Conservation (phyloP, 2,797 vertebrate genomes). For the Otolemur crassicaudatus region DNA sequence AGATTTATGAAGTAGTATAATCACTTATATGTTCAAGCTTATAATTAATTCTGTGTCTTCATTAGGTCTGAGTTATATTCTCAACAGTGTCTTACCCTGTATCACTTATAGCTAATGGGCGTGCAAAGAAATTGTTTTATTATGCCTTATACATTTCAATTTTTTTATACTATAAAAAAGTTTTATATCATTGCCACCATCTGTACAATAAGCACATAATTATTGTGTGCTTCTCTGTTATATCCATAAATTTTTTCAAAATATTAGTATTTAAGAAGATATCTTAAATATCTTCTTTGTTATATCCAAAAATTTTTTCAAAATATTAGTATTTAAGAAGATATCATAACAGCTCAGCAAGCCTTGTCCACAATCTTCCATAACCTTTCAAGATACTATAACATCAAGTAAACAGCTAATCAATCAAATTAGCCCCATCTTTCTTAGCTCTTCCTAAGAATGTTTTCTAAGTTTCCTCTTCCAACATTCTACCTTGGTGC, state of each 20-base stretch:
- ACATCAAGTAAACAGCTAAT: not conserved
- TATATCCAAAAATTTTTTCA: not conserved
- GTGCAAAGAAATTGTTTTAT: not conserved
- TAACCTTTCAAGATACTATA: not conserved
- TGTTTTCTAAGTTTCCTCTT: not conserved
- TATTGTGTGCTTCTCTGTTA: not conserved
- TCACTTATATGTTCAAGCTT: slow-evolving; percentile 44
- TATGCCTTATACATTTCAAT: not conserved
- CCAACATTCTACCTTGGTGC: not conserved
- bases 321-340: not conserved
- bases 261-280: too few species aligned
- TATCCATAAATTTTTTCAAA: not conserved
- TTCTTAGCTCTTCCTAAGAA: not conserved
- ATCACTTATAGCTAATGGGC: not conserved
- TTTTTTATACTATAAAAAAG: not conserved
- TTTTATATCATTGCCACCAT: not conserved
- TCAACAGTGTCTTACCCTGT: not conserved
- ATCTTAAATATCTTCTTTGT: too few species aligned
- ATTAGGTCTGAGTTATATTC: slow-evolving; percentile 25
- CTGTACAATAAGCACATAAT: not conserved
- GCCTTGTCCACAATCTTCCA: not conserved
- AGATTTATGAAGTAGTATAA: slow-evolving; percentile 21
- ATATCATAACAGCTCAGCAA: not conserved
- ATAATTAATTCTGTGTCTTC: slow-evolving; percentile 48
- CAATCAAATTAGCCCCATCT: not conserved